Base-by-base conservation (phyloP, 1,140 invertebrate genomes). In the Drosophila ambigua region DNA sequence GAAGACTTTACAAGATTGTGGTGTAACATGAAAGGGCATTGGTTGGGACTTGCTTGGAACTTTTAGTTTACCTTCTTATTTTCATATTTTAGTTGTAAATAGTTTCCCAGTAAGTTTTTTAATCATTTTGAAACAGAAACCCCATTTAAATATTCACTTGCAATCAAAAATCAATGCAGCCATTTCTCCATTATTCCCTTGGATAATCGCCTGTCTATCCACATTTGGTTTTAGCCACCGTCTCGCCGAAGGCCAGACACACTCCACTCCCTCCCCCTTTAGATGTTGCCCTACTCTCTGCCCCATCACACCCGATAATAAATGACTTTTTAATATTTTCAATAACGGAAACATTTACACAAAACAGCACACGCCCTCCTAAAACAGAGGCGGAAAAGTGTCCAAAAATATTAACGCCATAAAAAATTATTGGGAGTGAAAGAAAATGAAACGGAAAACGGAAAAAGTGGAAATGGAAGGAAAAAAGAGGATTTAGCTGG, bases 271-370 rank as follows among this genome's bases (percentile, higher is more conserved):
- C 23, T 41, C 43, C 13, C 13, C 24, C 15, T 5, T 44, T 23
- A 7, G 20, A 39, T 46, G n/a, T 20, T 9, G 3, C 39, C 31
- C 53, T 45, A 35, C 31, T 68, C 41, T 53, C 35, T 46, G 8
- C 35, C 16, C 16, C 41, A 58, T 55, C 49, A 52, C 48, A 53
- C 23, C 51, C 44, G 50, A 59, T 79, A 77, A 90, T 65, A 83
- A 90, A 90, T 90, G 81, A 67, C 60, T 74, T 83, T 90, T 90
- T 90, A 90, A 90, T 90, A 80, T 90, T 87, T 90, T 90, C 87
- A 85, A 90, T 87, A 83, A 82, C 46, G 57, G 64, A 60, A 52
- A 69, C 80, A 60, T 54, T 79, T 62, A 69, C 57, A 59, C 68
- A 72, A 80, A 89, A 88, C 76, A 84, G 49, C 65, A 53, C 60